These are phyloP conservation scores for Ganaspis brasiliensis DNA, from an alignment of 2,888 invertebrate genomes.

Conservation along the genomic window DNA sequence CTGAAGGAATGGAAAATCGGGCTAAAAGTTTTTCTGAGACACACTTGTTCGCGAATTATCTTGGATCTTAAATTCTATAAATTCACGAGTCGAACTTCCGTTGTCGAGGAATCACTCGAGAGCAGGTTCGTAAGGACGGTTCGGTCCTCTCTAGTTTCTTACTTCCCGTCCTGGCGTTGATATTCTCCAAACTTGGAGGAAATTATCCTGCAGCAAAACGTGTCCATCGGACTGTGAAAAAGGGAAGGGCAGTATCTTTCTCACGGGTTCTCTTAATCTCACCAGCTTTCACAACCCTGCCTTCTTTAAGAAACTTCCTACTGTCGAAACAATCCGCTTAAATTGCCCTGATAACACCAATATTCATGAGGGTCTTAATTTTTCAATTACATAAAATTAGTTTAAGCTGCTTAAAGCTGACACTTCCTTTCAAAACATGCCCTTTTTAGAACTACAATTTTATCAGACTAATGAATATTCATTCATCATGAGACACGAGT, in stretches of 20 bases:
- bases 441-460: neutral
- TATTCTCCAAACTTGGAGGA: constrained; percentile 67
- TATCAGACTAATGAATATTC: neutral
- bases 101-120: constrained; percentile 7
- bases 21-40: constrained; percentile 6
- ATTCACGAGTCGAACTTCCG: constrained; percentile 34
- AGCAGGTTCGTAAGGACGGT: neutral
- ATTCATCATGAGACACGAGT: neutral
- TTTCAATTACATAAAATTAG: constrained; percentile 8
- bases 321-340: constrained; percentile 32
- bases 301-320: neutral
- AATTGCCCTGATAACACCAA: constrained; percentile 22
- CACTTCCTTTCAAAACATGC: neutral
- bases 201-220: constrained; percentile 66
- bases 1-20: neutral
- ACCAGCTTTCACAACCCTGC: constrained; percentile 19
- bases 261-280: constrained; percentile 43
- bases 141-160: constrained; percentile 18
- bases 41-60: constrained; percentile 28
- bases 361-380: constrained; percentile 13
- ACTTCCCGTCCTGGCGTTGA: constrained; percentile 20
- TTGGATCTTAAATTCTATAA: constrained; percentile 22
- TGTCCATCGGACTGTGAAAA: constrained; percentile 65
- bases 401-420: constrained; percentile 8
- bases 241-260: constrained; percentile 48